Base-by-base conservation (phyloP, 2,797 vertebrate species). In the Melanotaenia nigrans region DNA sequence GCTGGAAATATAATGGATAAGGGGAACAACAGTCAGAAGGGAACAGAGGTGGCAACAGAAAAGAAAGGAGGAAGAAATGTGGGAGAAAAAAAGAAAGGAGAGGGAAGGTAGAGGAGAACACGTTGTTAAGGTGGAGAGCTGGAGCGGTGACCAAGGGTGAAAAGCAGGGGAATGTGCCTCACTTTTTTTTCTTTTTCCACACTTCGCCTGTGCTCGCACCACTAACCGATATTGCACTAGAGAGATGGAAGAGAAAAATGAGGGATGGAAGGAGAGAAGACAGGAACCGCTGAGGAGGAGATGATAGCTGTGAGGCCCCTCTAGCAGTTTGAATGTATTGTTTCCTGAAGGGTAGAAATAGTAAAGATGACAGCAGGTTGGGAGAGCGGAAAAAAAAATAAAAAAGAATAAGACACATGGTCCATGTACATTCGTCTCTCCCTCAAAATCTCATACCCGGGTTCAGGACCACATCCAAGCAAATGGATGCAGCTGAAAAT, bases 1-100 rank as follows among this genome's bases (percentile, higher is more conserved):
- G 81, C 78, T 82, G 87, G 81, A 84, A 87, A 88, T 90, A 87
- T 87, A 91, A 90, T 89, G 90, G 85, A 89, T 90, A 90, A 89
- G 86, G 71, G 72, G 88, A 81, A 85, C 85, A 91, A 90, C 69
- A 78, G 87, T 82, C 85, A 88, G 73, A 86, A 79, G 85, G 64
- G 32, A 40, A 69, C 60, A 56, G 63, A 49, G 71, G 78, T 77
- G 80, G 78, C 4, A 69, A 60, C 68, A 61, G 63, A 77, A 73
- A 56, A 57, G 61, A 72, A 65, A 59, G 45, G 60, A 64, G 57
- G 72, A 56, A 65, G 53, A 30, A 33, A 63, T 61, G 56, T 53
- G n/a, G 9, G 16, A 58, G 38, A 77, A 62, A 60, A 62, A 42
- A 28, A 71, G 61, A 45, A 60, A 63, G 68, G 60, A 51, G 54